Base-by-base conservation (phyloP, 2,113 vertebrate species). In the Nannobrachium achirus region DNA sequence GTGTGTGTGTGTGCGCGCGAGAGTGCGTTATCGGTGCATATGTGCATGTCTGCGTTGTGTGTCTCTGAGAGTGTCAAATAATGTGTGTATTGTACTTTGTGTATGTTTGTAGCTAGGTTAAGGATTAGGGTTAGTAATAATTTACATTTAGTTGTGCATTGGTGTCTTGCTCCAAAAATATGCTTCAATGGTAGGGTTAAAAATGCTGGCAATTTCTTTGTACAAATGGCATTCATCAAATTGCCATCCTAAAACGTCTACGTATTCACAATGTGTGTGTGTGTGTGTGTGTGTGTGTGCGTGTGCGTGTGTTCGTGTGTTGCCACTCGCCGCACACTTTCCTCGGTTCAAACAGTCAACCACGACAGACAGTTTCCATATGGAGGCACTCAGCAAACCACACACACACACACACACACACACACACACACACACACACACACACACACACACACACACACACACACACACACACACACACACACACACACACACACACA, bases 321-420 rank as follows among this genome's bases (percentile, higher is more conserved):
- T 16, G 6, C 6, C 15, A 78, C 51, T 81, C 59, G 83, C 78
- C 85, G 78, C 60, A 86, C 78, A 81, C 82, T 70, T 73, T 81
- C 66, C 64, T 40, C 52, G 58, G 65, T 76, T 78, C 48, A 49
- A 81, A 75, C 66, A 69, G 57, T 48, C 45, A 62, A 67, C 62
- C 68, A 33, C 77, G 69, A 75, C 62, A 44, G 78, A 90, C 79
- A 56, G 77, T 72, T 88, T 87, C 86, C 86, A 89, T 85, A 86
- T 84, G 82, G 82, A 77, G 78, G 67, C 73, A 51, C 69, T 71
- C 25, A 50, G 65, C 59, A 75, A 75, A 73, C 72, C 51, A 72
- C 65, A 66, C 15, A 3, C 64, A 71, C 71, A 66, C 66, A 62
- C 64, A 69, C 53, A 71, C 52, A 38, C 19, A 40, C 57, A 55